Evolutionary conservation across 2,797 vertebrate species (phyloP).

Genomic region (Hoplostethus mediterraneus): DNA sequence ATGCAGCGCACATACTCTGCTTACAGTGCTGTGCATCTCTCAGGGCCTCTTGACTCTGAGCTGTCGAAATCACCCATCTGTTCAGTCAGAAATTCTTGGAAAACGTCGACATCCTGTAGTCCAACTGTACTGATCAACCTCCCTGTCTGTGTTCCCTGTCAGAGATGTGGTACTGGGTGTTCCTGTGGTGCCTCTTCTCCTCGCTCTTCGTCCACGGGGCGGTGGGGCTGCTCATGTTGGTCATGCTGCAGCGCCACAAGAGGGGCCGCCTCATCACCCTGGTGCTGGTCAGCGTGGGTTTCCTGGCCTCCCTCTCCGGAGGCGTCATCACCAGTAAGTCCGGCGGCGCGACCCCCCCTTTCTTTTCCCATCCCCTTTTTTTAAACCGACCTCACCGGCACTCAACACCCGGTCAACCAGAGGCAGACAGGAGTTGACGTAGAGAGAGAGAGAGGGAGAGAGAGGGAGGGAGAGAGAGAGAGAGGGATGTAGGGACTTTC

Average conservation of each 20-base stretch:
- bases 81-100: neutral
- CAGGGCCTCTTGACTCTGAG: neutral
- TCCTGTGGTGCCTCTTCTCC: constrained; percentile 99
- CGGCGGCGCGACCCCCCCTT: neutral
- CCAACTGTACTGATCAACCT: neutral
- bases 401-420: constrained; percentile 6
- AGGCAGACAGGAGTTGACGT: constrained; percentile 15
- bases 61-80: neutral
- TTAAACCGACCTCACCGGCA: neutral
- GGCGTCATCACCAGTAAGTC: constrained; percentile 98
- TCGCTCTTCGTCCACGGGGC: constrained; percentile 95
- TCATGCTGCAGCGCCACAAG: constrained; percentile 95
- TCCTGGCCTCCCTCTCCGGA: constrained; percentile 94
- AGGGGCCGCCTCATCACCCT: constrained; percentile 94
- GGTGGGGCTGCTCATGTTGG: constrained; percentile 94
- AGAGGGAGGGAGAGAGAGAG: neutral
- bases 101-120: neutral
- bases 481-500: constrained; percentile 4
- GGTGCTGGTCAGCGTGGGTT: constrained; percentile 93
- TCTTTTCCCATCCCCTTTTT: too few relatives aligned
- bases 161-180: constrained; percentile 98
- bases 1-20: neutral
- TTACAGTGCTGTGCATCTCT: neutral
- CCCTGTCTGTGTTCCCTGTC: constrained; percentile 14
- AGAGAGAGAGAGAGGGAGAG: neutral